Evolutionary conservation across 2,888 invertebrate genomes (phyloP).

Genomic region (Cryptus viduatorius): DNA sequence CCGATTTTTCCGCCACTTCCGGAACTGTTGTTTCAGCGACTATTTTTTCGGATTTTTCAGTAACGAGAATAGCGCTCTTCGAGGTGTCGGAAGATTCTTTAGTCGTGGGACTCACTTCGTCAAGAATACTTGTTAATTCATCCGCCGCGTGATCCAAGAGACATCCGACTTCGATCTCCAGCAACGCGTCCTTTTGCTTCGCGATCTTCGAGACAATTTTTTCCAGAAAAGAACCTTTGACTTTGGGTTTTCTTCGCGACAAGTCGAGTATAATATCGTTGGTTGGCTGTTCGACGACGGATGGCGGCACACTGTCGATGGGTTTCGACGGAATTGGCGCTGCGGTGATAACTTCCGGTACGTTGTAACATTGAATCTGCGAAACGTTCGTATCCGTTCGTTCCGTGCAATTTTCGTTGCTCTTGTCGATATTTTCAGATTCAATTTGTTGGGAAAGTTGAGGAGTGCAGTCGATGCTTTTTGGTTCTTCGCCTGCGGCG

Average conservation of each 20-base stretch:
- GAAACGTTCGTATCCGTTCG: not conserved
- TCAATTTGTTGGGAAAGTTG: constrained; percentile 30
- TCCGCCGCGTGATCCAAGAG: constrained; percentile 77
- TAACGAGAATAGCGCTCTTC: constrained; percentile 33
- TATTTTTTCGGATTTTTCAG: not conserved
- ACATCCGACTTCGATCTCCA: constrained; percentile 79
- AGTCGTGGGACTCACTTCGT: constrained; percentile 72
- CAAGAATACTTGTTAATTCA: constrained; percentile 77
- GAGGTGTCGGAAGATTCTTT: constrained; percentile 49
- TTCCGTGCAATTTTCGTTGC: constrained; percentile 9
- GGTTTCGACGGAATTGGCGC: constrained; percentile 18
- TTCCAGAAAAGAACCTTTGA: constrained; percentile 83
- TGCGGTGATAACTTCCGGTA: not conserved
- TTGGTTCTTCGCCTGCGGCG: constrained; percentile 25
- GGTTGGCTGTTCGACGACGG: constrained; percentile 66
- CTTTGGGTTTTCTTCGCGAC: constrained; percentile 81
- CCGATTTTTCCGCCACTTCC: constrained; percentile 20
- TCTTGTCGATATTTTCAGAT: constrained; percentile 24
- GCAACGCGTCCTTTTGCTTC: constrained; percentile 81
- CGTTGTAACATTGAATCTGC: constrained; percentile 19
- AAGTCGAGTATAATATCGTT: constrained; percentile 83
- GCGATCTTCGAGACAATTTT: constrained; percentile 84
- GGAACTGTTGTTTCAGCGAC: not conserved
- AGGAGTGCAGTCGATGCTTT: not conserved
- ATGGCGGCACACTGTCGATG: not conserved